A percentile compares a stretch with the other conserved stretches of the same genome.
Conservation (phyloP, 2,113 vertebrate species). For the Stegostoma tigrinum region DNA sequence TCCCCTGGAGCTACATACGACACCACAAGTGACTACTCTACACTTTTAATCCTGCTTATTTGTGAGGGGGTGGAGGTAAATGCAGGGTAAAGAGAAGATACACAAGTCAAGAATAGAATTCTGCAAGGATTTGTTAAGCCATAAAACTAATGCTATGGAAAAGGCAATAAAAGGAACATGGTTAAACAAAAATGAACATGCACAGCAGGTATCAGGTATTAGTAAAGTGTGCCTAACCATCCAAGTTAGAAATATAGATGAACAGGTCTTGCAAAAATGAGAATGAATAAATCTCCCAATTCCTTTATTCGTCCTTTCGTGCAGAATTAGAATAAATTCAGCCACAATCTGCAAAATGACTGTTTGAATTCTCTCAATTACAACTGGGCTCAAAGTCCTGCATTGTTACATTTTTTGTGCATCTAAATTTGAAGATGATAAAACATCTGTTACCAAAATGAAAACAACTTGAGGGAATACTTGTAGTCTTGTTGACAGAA, state of each 20-base stretch:
- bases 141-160: conserved; percentile 39
- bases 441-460: not conserved
- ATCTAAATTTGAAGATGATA: not conserved
- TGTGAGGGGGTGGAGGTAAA: not conserved
- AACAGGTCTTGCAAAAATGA: not conserved
- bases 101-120: conserved; percentile 63
- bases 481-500: not conserved
- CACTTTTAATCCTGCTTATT: conserved; percentile 21
- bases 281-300: not conserved
- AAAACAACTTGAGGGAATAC: not conserved
- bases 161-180: not conserved
- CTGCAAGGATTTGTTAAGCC: conserved; percentile 47
- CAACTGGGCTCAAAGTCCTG: not conserved
- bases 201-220: not conserved
- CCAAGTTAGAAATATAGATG: not conserved
- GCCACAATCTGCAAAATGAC: not conserved
- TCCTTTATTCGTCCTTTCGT: not conserved
- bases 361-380: not conserved
- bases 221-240: not conserved
- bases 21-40: conserved; percentile 37
- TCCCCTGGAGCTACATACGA: conserved; percentile 60
- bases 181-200: not conserved
- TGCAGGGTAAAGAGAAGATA: conserved; percentile 38
- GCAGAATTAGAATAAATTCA: not conserved
- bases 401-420: not conserved